Evolutionary conservation across 2,113 vertebrate genomes (phyloP).

Genomic region (human): GRCh38 chr1:47529001-47529500

Average conservation of each 20-base stretch:
- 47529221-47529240: neutral
- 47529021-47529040: neutral
- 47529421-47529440: neutral
- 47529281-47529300: constrained; percentile 1
- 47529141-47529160: constrained; percentile 44
- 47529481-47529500: neutral
- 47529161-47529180: constrained; percentile 32
- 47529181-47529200: constrained; percentile 14
- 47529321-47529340: constrained; percentile 8
- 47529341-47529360: neutral
- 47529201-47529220: neutral
- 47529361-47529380: neutral
- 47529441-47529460: neutral
- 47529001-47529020: constrained; percentile 43
- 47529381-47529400: neutral
- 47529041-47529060: neutral
- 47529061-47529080: constrained; percentile 24
- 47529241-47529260: neutral
- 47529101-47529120: neutral
- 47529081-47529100: constrained; percentile 6
- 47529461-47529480: constrained; percentile 34
- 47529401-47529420: neutral
- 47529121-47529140: neutral
- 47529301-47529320: constrained; percentile 15
- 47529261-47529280: constrained; percentile 11